Percentiles rank a stretch among this genome's conserved stretches.
phyloP scores from a whole-genome alignment of 2,888 invertebrate genomes.

The Anagyrus pseudococci region DNA sequence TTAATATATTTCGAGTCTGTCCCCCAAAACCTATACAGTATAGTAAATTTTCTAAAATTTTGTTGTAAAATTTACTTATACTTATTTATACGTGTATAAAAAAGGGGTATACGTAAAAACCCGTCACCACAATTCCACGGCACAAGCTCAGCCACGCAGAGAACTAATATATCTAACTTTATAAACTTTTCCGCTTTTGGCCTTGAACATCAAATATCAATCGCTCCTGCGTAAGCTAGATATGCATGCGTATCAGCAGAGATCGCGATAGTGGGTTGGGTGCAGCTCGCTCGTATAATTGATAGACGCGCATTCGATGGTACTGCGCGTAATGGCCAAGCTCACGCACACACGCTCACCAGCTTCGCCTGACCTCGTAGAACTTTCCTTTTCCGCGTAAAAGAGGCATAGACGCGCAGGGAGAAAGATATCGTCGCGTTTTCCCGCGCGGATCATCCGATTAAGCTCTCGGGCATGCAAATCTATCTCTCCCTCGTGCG shows the following conservation, averaged over 20 bases:
- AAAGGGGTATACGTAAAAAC: no score
- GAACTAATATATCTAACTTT: no score
- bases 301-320: background rate
- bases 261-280: background rate
- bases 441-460: background rate
- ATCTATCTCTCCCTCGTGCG: background rate
- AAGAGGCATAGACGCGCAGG: background rate
- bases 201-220: background rate
- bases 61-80: no score
- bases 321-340: background rate
- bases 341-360: background rate
- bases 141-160: background rate
- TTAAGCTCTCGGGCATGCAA: background rate
- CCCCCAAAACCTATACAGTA: no score
- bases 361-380: no score
- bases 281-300: background rate
- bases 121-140: slow-evolving; percentile 28
- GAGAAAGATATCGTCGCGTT: no score
- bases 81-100: no score
- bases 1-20: no score
- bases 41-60: no score
- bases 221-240: background rate
- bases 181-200: background rate
- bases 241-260: background rate
- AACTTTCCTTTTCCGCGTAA: background rate